phyloP scores from a whole-genome alignment of 2,888 invertebrate genomes.

The Tolmerus cingulatus region DNA sequence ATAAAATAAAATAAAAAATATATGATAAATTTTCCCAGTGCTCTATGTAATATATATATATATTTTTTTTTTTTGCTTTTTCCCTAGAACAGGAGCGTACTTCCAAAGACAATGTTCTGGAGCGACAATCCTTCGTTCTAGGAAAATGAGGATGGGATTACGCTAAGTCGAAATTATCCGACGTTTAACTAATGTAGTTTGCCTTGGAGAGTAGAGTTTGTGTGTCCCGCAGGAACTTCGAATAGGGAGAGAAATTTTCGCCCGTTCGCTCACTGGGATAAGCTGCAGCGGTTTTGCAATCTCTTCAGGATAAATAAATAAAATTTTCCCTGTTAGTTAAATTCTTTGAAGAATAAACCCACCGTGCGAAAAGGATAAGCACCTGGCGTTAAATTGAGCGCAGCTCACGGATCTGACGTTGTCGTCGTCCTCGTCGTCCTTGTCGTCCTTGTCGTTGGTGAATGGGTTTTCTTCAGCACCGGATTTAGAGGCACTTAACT shows the following conservation, averaged over 20 bases:
- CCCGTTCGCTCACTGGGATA: not conserved
- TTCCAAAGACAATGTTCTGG: not conserved
- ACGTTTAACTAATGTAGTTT: constrained; percentile 16
- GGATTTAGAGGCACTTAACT: not conserved
- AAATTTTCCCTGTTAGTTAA: not conserved
- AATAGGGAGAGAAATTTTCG: not conserved
- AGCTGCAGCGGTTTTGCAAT: not conserved
- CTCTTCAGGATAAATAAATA: not conserved
- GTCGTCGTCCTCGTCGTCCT: too few relatives aligned
- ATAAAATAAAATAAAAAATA: not conserved
- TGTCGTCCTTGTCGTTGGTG: not conserved
- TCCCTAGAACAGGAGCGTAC: not conserved
- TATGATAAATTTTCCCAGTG: not conserved
- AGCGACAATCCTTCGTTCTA: not conserved
- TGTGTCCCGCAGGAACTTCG: not conserved
- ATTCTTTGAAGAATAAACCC: not conserved
- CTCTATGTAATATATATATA: not conserved
- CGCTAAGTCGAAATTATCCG: not conserved
- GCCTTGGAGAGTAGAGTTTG: not conserved
- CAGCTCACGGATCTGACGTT: not conserved
- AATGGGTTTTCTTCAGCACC: not conserved
- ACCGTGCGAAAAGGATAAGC: not conserved
- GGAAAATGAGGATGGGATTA: not conserved
- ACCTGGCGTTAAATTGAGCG: not conserved
- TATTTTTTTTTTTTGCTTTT: not conserved